Base-by-base conservation (phyloP, 2,797 vertebrate species). In the Danio albolineatus region DNA sequence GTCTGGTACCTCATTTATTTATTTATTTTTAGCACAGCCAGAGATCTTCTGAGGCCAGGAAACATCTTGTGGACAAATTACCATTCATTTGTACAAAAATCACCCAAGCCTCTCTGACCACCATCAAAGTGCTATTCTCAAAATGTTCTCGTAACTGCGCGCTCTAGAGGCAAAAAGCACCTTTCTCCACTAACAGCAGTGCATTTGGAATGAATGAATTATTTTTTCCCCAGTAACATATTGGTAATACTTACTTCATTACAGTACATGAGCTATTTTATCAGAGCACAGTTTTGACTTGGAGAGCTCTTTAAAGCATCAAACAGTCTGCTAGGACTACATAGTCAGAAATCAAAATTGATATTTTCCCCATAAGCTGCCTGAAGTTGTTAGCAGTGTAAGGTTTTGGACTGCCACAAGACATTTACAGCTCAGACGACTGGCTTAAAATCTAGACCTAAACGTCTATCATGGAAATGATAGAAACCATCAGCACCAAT, bases 51-150 rank as follows among this genome's bases (percentile, higher is more conserved):
- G 60, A 65, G 14, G 62, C 28, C 49, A 70, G 49, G 16, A 54
- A 70, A 70, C 4, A 70, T 66, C 21, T 66, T 66, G 49, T 46
- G 74, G 49, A 56, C 64, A 66, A 46, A 76, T 36, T 44, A 76
- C 51, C 21, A 66, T 19, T 57, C 16, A 66, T 66, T 66, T 66
- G 61, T 76, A n/a, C 10, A 66, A 10, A 56, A 66, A 36, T 56
- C 38, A 3, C 21, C 38, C 60, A 41, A 64, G 13, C 48, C 74
- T 65, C 6, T 65, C 38, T 54, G 19, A 21, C 48, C 38, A 54
- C 65, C 39, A 75, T 53, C 8, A 54, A 56, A 65, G 41, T 56
- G 61, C 41, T 46, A 7, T 48, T 77, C 38, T 65, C 19, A 43
- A 17, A 65, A 54, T 53, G 38, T 41, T 49, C 66, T 69, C 2